A percentile compares a stretch with the other conserved stretches of the same genome.
Conservation (phyloP, 2,888 invertebrate species). For the Microctonus aethiopoides region DNA sequence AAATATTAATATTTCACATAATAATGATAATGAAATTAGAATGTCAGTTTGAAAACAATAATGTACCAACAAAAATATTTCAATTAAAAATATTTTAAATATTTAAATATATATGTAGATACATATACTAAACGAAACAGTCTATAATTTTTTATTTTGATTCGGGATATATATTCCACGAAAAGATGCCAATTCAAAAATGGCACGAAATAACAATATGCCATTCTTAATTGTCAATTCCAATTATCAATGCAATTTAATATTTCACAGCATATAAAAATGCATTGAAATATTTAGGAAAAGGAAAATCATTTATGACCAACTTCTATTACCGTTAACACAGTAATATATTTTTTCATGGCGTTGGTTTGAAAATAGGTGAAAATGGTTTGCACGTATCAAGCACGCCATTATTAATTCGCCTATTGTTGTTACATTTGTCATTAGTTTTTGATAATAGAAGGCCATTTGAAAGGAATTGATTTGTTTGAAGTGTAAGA, state of each 20-base stretch:
- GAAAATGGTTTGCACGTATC: constrained; percentile 41
- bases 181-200: background rate
- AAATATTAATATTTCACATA: no score
- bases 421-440: constrained; percentile 41
- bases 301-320: background rate
- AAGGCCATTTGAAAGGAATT: constrained; percentile 45
- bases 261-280: background rate
- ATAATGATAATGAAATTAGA: no score
- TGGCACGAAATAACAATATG: background rate
- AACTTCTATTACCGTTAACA: background rate
- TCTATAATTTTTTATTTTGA: background rate
- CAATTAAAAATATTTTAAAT: no score
- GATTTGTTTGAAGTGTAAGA: constrained; percentile 39
- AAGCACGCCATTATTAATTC: constrained; percentile 39
- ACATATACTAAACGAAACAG: background rate
- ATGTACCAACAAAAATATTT: no score
- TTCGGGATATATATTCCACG: background rate
- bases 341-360: constrained; percentile 35
- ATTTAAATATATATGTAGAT: no score
- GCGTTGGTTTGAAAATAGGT: constrained; percentile 45
- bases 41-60: no score
- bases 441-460: constrained; percentile 42
- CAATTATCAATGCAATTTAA: background rate
- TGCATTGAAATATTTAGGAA: background rate
- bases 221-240: background rate